phyloP scores from a whole-genome alignment of 1,140 invertebrate genomes.

The Bombus confusus region DNA sequence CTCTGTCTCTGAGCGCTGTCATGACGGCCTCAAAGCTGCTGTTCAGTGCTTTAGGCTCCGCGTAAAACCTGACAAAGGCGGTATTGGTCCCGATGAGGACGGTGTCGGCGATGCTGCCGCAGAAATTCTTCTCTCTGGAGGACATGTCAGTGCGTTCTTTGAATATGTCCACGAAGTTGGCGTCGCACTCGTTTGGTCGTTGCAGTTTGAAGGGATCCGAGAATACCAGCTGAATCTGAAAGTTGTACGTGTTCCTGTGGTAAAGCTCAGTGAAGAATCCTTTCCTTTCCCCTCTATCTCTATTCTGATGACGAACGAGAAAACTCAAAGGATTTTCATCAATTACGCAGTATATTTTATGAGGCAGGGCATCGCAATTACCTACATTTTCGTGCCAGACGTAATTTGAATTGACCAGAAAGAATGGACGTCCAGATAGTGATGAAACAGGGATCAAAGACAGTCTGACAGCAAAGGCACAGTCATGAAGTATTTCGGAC shows the following conservation, averaged over 20 bases:
- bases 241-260: constrained; percentile 55
- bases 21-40: constrained; percentile 88
- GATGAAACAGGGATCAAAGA: not conserved
- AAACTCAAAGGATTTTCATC: not conserved
- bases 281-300: not conserved
- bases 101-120: constrained; percentile 90
- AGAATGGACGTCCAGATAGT: not conserved
- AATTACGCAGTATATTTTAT: constrained; percentile 21
- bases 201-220: constrained; percentile 85
- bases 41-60: constrained; percentile 85
- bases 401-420: constrained; percentile 1
- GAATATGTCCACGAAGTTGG: constrained; percentile 91
- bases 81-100: constrained; percentile 85
- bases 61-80: constrained; percentile 88
- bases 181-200: constrained; percentile 92
- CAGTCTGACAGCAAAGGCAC: not conserved
- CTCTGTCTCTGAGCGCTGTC: constrained; percentile 88
- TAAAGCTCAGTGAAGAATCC: not conserved
- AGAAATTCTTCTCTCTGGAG: constrained; percentile 87
- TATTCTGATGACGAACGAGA: not conserved
- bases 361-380: not conserved
- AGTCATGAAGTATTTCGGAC: not conserved
- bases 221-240: constrained; percentile 89
- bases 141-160: constrained; percentile 86
- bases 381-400: not conserved